phyloP scores from a whole-genome alignment of 2,113 vertebrate species.

The Macrotis lagotis region DNA sequence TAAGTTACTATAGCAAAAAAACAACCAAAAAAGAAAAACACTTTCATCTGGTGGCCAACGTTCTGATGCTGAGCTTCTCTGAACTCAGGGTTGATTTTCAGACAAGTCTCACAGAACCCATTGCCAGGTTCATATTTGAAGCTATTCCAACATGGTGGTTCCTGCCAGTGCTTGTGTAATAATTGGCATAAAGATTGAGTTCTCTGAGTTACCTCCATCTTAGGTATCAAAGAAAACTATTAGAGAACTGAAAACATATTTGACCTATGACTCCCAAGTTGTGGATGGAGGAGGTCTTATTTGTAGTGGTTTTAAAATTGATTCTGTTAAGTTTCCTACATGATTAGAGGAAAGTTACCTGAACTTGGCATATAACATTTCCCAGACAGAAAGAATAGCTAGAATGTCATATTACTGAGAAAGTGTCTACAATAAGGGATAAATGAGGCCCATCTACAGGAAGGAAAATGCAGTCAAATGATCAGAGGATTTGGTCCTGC shows the following conservation, averaged over 20 bases:
- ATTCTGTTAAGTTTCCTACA: conserved; percentile 48
- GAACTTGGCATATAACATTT: conserved; percentile 54
- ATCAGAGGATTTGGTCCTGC: conserved; percentile 41
- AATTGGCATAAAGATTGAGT: not conserved
- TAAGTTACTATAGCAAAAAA: not conserved
- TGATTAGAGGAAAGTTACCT: conserved; percentile 44
- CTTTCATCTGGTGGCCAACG: not conserved
- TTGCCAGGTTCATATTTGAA: not conserved
- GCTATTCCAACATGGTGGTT: not conserved
- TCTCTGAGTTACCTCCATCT: not conserved
- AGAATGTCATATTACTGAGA: conserved; percentile 37
- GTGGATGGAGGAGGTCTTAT: conserved; percentile 12
- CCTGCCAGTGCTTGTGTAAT: not conserved
- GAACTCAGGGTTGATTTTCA: not conserved
- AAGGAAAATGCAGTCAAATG: conserved; percentile 49
- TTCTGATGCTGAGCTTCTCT: not conserved
- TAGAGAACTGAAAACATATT: not conserved
- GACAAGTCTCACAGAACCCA: not conserved
- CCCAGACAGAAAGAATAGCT: conserved; percentile 64
- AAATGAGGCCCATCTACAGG: conserved; percentile 64
- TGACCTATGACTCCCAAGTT: conserved; percentile 7
- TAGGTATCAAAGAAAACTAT: not conserved
- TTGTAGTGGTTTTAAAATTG: not conserved
- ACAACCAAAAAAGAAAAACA: not conserved
- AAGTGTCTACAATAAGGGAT: conserved; percentile 49